Base-by-base conservation (phyloP, 2,113 vertebrate genomes). In the Elephas maximus region DNA sequence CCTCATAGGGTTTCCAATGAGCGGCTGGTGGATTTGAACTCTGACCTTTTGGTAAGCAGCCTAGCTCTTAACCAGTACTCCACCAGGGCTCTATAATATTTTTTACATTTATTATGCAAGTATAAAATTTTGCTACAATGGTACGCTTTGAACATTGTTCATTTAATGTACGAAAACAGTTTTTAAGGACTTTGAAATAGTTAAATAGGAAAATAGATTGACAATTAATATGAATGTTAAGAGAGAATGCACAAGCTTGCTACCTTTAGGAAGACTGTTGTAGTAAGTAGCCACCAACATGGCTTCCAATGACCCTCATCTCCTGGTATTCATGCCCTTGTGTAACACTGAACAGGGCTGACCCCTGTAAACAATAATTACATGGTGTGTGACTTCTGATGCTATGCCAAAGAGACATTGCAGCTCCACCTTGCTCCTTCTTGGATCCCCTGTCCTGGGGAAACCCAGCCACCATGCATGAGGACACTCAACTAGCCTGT, bases 161-260 rank as follows among this genome's bases (percentile, higher is more conserved):
- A 89, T 83, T 90, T 28, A 84, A 60, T 88, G 5, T 60, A 62
- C 33, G 6, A 80, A 88, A 85, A 79, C 20, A 85, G 65, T 67
- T 87, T 63, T 48, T 88, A 77, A 95, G 23, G 94, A 76, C 21
- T 21, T 90, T 88, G 53, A 90, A 80, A 80, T 60, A 17, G 8
- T 33, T 80, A 89, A 93, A 5, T 69, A 48, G 48, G 48, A 48
- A 48, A 48, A 48, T 10, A 48, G 48, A 48, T 48, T 7, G 48
- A 48, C 48, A 48, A 48, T 48, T 48, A 48, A 48, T 48, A 48
- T 48, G 48, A 48, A 48, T 48, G 48, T 48, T 48, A 93, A 74
- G 21, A 77, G n/a, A 57, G 28, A 90, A 84, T 21, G 60, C 1
- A 30, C 12, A 37, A 93, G 45, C 21, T 23, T 57, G 28, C 65